phyloP scores from a whole-genome alignment of 30 jellyfish, hydroid and myxozoan genomes.

The Hydra vulgaris region DNA sequence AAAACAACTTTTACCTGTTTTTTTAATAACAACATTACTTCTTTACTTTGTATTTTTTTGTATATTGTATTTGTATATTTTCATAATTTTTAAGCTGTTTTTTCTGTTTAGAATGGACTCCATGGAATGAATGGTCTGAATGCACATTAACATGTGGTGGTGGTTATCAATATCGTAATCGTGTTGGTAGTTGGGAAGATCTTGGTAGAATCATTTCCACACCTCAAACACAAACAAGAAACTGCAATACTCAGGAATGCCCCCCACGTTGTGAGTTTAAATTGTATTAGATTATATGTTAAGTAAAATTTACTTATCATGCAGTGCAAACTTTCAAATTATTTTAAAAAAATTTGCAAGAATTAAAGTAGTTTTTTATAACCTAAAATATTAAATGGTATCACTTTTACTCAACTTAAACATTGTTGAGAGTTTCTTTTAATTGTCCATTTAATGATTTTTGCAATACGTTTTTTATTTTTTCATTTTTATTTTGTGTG shows the following conservation, averaged over 20 bases:
- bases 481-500: too few species aligned
- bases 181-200: constrained; percentile 55
- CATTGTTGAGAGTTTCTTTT: too few species aligned
- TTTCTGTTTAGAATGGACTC: constrained; percentile 39
- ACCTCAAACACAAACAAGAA: constrained; percentile 56
- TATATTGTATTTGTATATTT: neutral
- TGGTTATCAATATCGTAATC: constrained; percentile 66
- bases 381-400: too few species aligned
- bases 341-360: too few species aligned
- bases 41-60: neutral
- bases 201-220: constrained; percentile 38
- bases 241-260: constrained; percentile 62
- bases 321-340: neutral
- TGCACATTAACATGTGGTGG: constrained; percentile 76
- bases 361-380: too few species aligned
- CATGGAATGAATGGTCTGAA: constrained; percentile 73
- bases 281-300: neutral
- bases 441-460: too few species aligned
- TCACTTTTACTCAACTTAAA: too few species aligned
- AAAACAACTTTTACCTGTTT: too few species aligned
- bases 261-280: constrained; percentile 20
- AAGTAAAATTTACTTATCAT: neutral
- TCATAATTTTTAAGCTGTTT: too few species aligned
- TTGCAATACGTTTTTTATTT: too few species aligned
- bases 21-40: neutral